A percentile compares a stretch with the other conserved stretches of the same genome.
Conservation (phyloP, 2,888 invertebrate genomes). For the Pristionchus japonicus region DNA sequence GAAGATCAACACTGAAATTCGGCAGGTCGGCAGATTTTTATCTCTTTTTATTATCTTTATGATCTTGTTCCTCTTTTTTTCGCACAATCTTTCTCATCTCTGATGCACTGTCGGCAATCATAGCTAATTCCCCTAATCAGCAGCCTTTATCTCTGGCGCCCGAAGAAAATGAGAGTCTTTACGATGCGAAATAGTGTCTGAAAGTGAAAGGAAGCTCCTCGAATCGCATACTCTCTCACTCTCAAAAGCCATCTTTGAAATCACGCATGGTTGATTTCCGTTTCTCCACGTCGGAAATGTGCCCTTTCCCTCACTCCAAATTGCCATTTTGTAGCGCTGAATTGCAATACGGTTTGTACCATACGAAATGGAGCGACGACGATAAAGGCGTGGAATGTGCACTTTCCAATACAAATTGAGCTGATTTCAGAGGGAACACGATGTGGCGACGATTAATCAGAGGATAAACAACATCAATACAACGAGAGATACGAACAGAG, state of each 20-base stretch:
- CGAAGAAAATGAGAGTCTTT: no score
- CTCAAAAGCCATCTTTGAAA: not conserved
- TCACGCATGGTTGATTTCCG: not conserved
- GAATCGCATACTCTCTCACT: not conserved
- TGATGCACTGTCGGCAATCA: not conserved
- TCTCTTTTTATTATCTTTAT: not conserved
- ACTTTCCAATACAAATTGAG: not conserved
- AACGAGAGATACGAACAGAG: not conserved
- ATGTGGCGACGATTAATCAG: slow-evolving; percentile 25
- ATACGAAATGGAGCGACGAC: not conserved
- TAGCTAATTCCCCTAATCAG: not conserved
- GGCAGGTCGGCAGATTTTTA: slow-evolving; percentile 53
- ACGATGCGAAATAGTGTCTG: not conserved
- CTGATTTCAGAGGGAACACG: slow-evolving; percentile 44
- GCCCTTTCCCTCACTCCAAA: slow-evolving; percentile 4
- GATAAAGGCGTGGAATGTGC: not conserved
- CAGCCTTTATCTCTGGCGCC: not conserved
- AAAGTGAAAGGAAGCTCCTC: not conserved
- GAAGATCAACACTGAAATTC: slow-evolving; percentile 70
- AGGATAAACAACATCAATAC: slow-evolving; percentile 12
- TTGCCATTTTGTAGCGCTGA: not conserved
- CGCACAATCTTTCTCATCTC: not conserved
- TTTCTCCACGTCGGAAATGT: not conserved
- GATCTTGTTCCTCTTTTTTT: not conserved
- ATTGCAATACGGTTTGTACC: not conserved